phyloP scores from a whole-genome alignment of 2,888 invertebrate species.

The Lepidonotus clava region DNA sequence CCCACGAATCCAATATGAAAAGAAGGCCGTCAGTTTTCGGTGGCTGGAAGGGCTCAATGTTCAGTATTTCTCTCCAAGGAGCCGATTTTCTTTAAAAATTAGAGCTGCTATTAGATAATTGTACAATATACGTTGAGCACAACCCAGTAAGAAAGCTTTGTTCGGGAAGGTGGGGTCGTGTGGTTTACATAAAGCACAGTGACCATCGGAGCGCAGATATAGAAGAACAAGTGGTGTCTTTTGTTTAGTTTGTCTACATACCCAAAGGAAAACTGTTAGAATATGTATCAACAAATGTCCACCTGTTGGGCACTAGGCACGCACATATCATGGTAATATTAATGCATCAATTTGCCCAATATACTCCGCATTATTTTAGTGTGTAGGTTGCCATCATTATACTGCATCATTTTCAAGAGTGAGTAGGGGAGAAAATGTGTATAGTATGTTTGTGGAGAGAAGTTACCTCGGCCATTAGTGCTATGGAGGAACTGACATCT shows the following conservation, averaged over 20 bases:
- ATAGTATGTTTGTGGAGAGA: slow-evolving; percentile 31
- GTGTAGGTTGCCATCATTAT: neutral
- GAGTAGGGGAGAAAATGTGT: slow-evolving; percentile 40
- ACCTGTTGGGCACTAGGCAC: slow-evolving; percentile 26
- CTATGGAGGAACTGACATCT: slow-evolving; percentile 42
- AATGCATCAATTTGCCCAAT: slow-evolving; percentile 32
- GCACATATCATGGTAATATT: slow-evolving; percentile 31
- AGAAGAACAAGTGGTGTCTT: neutral
- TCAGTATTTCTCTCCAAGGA: neutral
- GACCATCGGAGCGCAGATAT: slow-evolving; percentile 25
- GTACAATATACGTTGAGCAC: slow-evolving; percentile 32
- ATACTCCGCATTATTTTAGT: neutral
- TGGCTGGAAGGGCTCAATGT: neutral
- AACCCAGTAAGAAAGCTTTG: slow-evolving; percentile 37
- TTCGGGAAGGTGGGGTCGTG: slow-evolving; percentile 38
- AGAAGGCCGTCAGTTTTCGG: slow-evolving; percentile 2
- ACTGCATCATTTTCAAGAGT: slow-evolving; percentile 16
- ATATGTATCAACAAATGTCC: slow-evolving; percentile 14
- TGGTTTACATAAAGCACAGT: slow-evolving; percentile 29
- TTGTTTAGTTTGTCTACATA: neutral
- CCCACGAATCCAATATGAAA: neutral
- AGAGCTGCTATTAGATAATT: neutral
- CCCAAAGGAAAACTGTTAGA: neutral
- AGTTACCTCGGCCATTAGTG: slow-evolving; percentile 16
- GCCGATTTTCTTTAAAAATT: neutral